Conservation (phyloP, 2,113 vertebrate genomes). For the Lagopus leucura region DNA sequence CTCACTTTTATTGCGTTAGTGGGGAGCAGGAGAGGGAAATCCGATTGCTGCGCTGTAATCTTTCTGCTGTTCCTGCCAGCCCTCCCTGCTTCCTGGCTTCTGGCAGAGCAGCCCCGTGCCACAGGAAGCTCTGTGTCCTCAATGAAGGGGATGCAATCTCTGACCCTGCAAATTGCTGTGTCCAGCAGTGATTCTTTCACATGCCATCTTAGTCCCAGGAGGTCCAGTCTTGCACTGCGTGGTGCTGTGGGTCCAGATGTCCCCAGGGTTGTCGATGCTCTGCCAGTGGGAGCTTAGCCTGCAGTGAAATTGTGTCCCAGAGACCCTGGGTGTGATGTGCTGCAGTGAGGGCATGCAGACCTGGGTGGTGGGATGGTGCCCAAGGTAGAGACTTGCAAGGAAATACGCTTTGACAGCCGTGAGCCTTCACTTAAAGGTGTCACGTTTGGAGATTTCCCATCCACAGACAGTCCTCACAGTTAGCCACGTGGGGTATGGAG, state of each 20-base stretch:
- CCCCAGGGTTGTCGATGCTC: background rate
- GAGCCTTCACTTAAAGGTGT: background rate
- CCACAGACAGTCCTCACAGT: background rate
- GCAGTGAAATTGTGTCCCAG: background rate
- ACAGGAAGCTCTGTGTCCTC: slow-evolving; percentile 2
- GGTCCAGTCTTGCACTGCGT: background rate
- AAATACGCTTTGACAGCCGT: background rate
- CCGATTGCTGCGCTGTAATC: slow-evolving; percentile 4
- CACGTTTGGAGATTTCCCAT: background rate
- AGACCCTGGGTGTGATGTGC: background rate
- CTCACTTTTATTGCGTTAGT: background rate
- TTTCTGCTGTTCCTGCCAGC: slow-evolving; percentile 50
- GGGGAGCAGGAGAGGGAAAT: slow-evolving; percentile 18
- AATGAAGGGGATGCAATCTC: background rate
- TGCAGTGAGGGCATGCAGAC: background rate
- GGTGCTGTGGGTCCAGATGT: background rate
- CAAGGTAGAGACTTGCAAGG: background rate
- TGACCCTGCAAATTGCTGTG: background rate
- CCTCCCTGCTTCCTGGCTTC: slow-evolving; percentile 51
- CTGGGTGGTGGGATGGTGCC: background rate
- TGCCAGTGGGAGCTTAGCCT: background rate
- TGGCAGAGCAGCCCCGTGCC: slow-evolving; percentile 10
- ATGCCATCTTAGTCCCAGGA: background rate
- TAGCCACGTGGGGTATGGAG: no score
- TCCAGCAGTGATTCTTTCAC: background rate